A percentile compares a stretch with the other conserved stretches of the same genome.
These are phyloP conservation scores for Alcedo atthis DNA, from an alignment of 2,797 vertebrate genomes.

Conservation along the genomic window DNA sequence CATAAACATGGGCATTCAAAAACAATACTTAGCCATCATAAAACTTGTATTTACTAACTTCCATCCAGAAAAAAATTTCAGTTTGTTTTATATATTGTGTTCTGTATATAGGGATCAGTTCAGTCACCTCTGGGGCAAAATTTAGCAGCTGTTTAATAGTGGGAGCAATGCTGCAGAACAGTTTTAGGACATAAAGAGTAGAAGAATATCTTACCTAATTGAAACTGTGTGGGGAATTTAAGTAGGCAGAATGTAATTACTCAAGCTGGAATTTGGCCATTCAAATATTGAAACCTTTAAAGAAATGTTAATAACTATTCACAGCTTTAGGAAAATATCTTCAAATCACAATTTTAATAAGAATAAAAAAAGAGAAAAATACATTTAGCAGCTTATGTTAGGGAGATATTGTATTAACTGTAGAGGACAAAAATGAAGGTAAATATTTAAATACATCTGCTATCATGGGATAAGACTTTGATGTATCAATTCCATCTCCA, in stretches of 20 bases:
- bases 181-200: slow-evolving; percentile 47
- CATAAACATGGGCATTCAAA: neutral
- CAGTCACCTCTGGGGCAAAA: slow-evolving; percentile 51
- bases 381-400: slow-evolving; percentile 1
- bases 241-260: slow-evolving; percentile 71
- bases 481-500: slow-evolving; percentile 46
- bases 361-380: slow-evolving; percentile 48
- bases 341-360: slow-evolving; percentile 63
- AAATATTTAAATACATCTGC: slow-evolving; percentile 70
- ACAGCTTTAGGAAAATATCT: slow-evolving; percentile 60
- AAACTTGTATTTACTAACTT: neutral
- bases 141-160: slow-evolving; percentile 59
- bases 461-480: slow-evolving; percentile 45
- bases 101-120: slow-evolving; percentile 16
- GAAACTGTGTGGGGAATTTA: slow-evolving; percentile 61
- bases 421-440: slow-evolving; percentile 51
- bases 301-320: slow-evolving; percentile 69
- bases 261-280: slow-evolving; percentile 63
- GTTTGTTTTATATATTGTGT: slow-evolving; percentile 13
- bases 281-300: slow-evolving; percentile 67
- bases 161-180: slow-evolving; percentile 36
- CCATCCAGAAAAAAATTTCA: neutral
- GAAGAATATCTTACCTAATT: slow-evolving; percentile 64
- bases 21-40: neutral
- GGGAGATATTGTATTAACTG: slow-evolving; percentile 52